A percentile compares a stretch with the other conserved stretches of the same genome.
Evolutionary conservation across 2,113 vertebrate species (phyloP).

Genomic region (Sylvietta virens): DNA sequence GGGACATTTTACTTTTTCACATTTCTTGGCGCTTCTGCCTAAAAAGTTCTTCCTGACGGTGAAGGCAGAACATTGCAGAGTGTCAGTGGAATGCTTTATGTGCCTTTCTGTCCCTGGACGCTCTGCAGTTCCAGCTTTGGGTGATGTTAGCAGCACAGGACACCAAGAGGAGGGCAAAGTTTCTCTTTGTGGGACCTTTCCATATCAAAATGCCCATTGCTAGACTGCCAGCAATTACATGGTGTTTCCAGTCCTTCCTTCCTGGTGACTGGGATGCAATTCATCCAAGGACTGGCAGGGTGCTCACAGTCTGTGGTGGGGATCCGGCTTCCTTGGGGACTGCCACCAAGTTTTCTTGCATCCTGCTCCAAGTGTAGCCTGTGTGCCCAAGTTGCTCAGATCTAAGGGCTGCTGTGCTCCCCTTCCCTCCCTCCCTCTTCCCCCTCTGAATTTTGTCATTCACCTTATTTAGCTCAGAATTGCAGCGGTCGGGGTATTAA

Average conservation of each 20-base stretch:
- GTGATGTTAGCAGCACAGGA: not conserved
- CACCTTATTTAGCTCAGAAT: not conserved
- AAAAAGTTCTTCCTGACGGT: not conserved
- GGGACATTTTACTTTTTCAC: not conserved
- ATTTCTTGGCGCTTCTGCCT: not conserved
- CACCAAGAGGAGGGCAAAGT: not conserved
- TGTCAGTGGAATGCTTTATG: not conserved
- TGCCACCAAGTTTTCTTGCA: not conserved
- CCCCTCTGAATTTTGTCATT: not conserved
- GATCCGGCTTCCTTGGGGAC: fast-evolving
- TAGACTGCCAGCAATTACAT: not conserved
- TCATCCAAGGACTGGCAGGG: not conserved
- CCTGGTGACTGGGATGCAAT: not conserved
- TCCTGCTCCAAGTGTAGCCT: not conserved
- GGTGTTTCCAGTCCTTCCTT: not conserved
- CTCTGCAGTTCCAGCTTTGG: not conserved
- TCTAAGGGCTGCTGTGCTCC: not conserved
- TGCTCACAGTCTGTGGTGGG: fast-evolving
- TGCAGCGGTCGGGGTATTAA: not conserved
- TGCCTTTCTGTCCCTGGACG: not conserved
- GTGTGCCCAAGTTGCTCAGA: not conserved
- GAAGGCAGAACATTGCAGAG: not conserved
- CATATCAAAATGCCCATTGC: not conserved
- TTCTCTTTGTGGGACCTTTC: not conserved
- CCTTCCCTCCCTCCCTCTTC: not conserved